Evolutionary conservation across 2,113 vertebrate genomes (phyloP).

Genomic region (Bothrops jararaca): DNA sequence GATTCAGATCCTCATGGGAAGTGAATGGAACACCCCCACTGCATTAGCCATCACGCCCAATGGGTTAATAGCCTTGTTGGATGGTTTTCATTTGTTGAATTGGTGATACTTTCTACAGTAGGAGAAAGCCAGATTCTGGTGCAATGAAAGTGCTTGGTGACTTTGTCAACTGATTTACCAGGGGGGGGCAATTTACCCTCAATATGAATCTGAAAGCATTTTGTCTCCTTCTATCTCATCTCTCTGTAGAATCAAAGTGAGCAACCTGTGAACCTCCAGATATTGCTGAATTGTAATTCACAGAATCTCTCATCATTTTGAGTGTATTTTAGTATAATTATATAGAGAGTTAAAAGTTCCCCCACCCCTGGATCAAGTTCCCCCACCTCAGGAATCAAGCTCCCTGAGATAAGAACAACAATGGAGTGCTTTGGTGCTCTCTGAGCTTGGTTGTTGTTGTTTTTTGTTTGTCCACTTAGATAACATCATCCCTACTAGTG

Average conservation of each 20-base stretch:
- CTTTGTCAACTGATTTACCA: neutral
- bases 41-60: neutral
- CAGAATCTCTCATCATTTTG: neutral
- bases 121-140: neutral
- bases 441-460: neutral
- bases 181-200: neutral
- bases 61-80: neutral
- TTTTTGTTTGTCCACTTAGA: neutral
- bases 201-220: neutral
- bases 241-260: neutral
- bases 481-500: neutral
- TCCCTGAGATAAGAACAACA: neutral
- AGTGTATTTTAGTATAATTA: neutral
- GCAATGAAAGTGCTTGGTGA: neutral
- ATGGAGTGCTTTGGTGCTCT: neutral
- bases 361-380: neutral
- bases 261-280: neutral
- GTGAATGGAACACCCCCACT: neutral
- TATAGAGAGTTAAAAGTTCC: neutral
- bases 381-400: neutral
- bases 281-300: neutral
- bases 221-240: neutral
- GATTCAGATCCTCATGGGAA: neutral
- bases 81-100: neutral
- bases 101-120: neutral